phyloP scores from a whole-genome alignment of 2,888 invertebrate genomes.

The Anoncus sp. region DNA sequence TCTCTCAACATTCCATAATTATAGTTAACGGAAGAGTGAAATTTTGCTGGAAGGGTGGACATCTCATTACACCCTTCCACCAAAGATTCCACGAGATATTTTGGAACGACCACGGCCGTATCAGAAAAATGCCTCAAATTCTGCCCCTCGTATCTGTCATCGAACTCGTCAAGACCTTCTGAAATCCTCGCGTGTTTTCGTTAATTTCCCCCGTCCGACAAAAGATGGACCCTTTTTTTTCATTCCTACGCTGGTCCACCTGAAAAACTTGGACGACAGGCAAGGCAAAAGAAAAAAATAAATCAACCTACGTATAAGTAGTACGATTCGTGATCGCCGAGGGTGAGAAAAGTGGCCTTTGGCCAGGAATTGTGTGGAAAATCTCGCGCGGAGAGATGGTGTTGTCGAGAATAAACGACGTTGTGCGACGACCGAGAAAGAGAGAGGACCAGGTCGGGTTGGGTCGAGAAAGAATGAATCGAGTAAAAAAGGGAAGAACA shows the following conservation, averaged over 20 bases:
- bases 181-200: constrained; percentile 46
- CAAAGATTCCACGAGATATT: constrained; percentile 4
- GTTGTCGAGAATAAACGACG: constrained; percentile 47
- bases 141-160: constrained; percentile 11
- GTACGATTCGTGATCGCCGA: constrained; percentile 33
- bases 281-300: constrained; percentile 11
- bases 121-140: constrained; percentile 3
- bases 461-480: constrained; percentile 60
- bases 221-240: constrained; percentile 69
- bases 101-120: not conserved
- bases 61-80: not conserved
- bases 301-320: constrained; percentile 37
- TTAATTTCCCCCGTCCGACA: constrained; percentile 65
- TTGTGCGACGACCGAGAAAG: constrained; percentile 41
- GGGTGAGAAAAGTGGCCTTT: constrained; percentile 71
- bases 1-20: too few relatives aligned
- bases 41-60: too few relatives aligned
- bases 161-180: not conserved
- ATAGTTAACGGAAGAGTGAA: too few relatives aligned
- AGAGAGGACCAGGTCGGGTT: constrained; percentile 35
- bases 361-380: constrained; percentile 50
- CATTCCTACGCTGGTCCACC: constrained; percentile 54
- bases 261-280: constrained; percentile 36
- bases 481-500: constrained; percentile 58
- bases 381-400: constrained; percentile 37